Conservation (phyloP, 1,140 invertebrate species). For the Linepithema humile region DNA sequence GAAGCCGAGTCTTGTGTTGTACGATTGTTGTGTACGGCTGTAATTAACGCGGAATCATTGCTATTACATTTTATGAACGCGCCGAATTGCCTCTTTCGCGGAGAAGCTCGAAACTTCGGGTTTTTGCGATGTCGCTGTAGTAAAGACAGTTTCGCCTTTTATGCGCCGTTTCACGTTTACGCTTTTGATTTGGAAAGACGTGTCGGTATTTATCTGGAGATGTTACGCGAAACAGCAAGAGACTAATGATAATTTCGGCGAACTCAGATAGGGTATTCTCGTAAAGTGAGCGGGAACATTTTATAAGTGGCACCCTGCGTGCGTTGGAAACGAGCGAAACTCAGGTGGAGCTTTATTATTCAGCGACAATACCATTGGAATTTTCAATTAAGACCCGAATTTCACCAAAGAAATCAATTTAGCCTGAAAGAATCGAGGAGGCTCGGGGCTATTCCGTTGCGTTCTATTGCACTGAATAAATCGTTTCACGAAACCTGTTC, state of each 20-base stretch:
- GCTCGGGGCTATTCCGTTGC: neutral
- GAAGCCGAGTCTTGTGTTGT: neutral
- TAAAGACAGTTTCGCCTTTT: constrained; percentile 19
- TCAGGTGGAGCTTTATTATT: neutral
- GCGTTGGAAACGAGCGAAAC: neutral
- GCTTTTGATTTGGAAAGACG: neutral
- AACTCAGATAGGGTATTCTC: neutral
- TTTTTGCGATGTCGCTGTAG: neutral
- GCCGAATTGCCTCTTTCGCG: neutral
- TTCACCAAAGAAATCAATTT: neutral
- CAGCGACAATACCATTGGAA: neutral
- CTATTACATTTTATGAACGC: neutral
- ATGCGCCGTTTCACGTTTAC: neutral
- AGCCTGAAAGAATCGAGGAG: neutral
- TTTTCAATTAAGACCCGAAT: neutral
- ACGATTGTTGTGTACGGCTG: neutral
- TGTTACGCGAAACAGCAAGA: neutral
- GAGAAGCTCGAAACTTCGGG: neutral
- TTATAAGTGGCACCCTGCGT: neutral
- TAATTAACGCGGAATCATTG: neutral
- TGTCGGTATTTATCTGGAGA: neutral
- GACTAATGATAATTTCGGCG: neutral
- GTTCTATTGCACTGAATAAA: neutral
- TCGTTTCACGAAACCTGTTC: constrained; percentile 39
- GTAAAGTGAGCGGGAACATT: neutral